Base-by-base conservation (phyloP, 2,113 vertebrate species). In the Onychostruthus taczanowskii region DNA sequence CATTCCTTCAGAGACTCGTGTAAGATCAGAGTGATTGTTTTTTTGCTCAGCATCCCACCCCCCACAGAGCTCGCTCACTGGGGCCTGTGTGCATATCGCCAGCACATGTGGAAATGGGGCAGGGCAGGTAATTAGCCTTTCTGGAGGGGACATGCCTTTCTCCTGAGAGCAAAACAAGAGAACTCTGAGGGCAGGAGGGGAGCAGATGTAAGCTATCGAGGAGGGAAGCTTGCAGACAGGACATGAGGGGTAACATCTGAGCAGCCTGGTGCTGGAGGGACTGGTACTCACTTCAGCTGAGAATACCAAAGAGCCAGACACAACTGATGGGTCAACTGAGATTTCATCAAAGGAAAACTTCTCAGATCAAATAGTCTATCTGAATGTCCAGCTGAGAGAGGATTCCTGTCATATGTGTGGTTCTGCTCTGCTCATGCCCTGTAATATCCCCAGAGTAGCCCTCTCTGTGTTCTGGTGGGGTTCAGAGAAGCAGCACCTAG, bases 101-200 rank as follows among this genome's bases (percentile, higher is more conserved):
- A 74, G 88, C 93, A 95, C 72, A 95, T 92, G 0, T 1, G 0
- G 88, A 78, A 93, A 82, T 23, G 66, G 76, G 73, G 70, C 8
- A 85, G 85, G 68, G 76, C 83, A 92, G 79, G 90, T 84, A 95
- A 93, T 94, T 72, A 95, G 75, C 92, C 79, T 37, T 94, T 75
- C 83, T 90, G 90, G 79, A 87, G 80, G 61, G 79, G 76, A 92
- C 69, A 82, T 94, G 86, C 79, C 80, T 92, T 89, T 96, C 91
- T 88, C 80, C 86, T 75, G 80, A 93, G 90, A 96, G 61, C 64
- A 92, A 84, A 93, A 84, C 31, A 76, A 78, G 68, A 76, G 78
- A 78, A 46, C 33, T 41, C 61, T 33, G 79, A 90, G 73, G 90
- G 81, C 8, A 28, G 73, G 37, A 94, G 86, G 61, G 66, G 27